phyloP scores from a whole-genome alignment of 2,888 invertebrate species.

The Papilio gigon region DNA sequence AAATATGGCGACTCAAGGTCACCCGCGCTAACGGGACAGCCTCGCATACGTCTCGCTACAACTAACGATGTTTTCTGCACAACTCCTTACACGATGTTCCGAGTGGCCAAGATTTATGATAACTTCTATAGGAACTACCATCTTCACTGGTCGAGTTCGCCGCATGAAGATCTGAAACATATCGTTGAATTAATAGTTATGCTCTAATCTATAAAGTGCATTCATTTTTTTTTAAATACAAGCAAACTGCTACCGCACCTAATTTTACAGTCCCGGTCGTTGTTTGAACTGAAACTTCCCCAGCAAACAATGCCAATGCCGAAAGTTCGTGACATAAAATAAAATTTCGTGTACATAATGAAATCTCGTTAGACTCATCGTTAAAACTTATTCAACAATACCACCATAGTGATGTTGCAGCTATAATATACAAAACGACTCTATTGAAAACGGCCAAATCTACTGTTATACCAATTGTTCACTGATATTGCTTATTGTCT shows the following conservation, averaged over 20 bases:
- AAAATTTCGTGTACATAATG: slow-evolving; percentile 8
- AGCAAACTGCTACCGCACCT: slow-evolving; percentile 3
- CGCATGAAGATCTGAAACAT: too few relatives aligned
- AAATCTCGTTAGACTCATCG: not conserved
- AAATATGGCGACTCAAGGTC: too few relatives aligned
- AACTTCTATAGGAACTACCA: too few relatives aligned
- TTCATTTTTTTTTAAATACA: too few relatives aligned
- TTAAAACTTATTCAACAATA: slow-evolving; percentile 30
- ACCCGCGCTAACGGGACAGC: too few relatives aligned
- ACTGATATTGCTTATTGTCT: too few relatives aligned
- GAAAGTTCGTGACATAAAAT: slow-evolving; percentile 2
- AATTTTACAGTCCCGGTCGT: not conserved
- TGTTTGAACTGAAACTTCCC: not conserved
- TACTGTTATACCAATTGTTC: not conserved
- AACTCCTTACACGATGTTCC: too few relatives aligned
- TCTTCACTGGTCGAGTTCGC: not conserved
- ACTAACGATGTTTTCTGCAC: too few relatives aligned
- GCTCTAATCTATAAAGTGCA: too few relatives aligned
- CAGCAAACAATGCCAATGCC: slow-evolving; percentile 2
- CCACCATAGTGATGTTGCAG: not conserved
- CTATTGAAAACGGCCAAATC: not conserved
- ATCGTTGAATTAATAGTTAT: too few relatives aligned
- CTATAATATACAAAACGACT: not conserved
- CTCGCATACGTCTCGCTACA: too few relatives aligned
- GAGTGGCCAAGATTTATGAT: too few relatives aligned